Base-by-base conservation (phyloP, 2,113 vertebrate genomes). In the Syngnathus typhle region DNA sequence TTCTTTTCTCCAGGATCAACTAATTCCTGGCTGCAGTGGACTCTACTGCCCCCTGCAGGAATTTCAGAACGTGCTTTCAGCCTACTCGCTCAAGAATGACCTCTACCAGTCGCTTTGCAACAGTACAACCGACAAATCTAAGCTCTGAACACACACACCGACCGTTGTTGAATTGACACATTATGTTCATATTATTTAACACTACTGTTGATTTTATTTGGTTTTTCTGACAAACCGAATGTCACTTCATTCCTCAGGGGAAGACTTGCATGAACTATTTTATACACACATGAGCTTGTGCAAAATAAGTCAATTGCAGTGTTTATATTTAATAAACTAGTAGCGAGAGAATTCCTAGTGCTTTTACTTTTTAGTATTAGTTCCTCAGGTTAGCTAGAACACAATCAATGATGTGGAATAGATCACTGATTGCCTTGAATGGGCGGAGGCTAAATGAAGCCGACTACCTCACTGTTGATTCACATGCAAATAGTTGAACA, bases 41-140 rank as follows among this genome's bases (percentile, higher is more conserved):
- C 85, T 87, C 65, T 91, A 95, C 82, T 98, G 96, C 80, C 93
- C 95, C 0, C 91, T 98, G 32, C 68, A 92, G 64, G 89, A 94
- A 72, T 98, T 98, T 85, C 87, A 94, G 71, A 65, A 87, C 51
- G 80, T 82, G 47, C 23, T 98, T 65, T 91, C 93, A 0, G 56
- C 68, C 2, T 93, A 93, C 39, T 68, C 88, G 0, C 13, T 95
- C 43, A 91, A 59, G 71, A 80, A 86, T 27, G 90, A 94, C 37
- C 78, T 85, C 64, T 94, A 98, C 82, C 78, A 27, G 18, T 75
- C 71, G 0, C 88, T 92, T 36, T 98, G 96, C 72, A 87, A 90
- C 49, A 76, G 77, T 62, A 72, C n/a, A 1, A 69, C 76, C n/a
- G 73, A 77, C 32, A 2, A 32, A 8, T 67, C 71, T 0, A 11